phyloP scores from a whole-genome alignment of 2,888 invertebrate species.

The Cyclophora albipunctata region DNA sequence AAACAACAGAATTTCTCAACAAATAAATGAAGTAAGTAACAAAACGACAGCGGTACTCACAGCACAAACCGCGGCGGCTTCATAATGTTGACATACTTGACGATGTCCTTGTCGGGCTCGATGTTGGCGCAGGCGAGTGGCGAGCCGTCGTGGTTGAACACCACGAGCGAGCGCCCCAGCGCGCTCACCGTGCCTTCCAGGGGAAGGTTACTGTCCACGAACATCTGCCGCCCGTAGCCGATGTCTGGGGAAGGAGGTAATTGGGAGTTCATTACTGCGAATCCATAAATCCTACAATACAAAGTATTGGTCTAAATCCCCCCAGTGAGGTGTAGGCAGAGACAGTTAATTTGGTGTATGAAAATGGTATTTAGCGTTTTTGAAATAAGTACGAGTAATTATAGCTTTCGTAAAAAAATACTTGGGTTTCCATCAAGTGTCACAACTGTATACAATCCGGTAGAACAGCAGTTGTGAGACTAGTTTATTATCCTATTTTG shows the following conservation, averaged over 20 bases:
- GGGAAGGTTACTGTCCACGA: constrained; percentile 91
- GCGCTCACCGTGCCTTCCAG: constrained; percentile 85
- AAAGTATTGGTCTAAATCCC: no score
- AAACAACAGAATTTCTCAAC: neutral
- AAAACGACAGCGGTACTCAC: constrained; percentile 71
- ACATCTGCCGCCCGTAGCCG: constrained; percentile 84
- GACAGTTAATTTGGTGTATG: no score
- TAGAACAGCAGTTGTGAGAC: no score
- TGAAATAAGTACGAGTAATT: no score
- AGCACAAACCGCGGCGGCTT: constrained; percentile 91
- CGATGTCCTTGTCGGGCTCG: constrained; percentile 91
- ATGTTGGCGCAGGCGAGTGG: constrained; percentile 93
- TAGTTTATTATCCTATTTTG: no score
- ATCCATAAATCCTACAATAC: no score
- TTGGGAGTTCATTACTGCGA: no score
- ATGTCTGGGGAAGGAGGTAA: constrained; percentile 66
- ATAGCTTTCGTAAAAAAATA: no score
- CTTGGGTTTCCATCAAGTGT: no score
- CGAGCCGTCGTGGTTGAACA: constrained; percentile 84
- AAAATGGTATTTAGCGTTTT: no score
- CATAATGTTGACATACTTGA: constrained; percentile 90
- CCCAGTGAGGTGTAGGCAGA: no score
- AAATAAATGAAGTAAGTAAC: neutral
- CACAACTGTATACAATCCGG: no score
- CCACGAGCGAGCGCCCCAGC: constrained; percentile 88